phyloP scores from a whole-genome alignment of 1,140 invertebrate genomes.

The Drosophila prosaltans region DNA sequence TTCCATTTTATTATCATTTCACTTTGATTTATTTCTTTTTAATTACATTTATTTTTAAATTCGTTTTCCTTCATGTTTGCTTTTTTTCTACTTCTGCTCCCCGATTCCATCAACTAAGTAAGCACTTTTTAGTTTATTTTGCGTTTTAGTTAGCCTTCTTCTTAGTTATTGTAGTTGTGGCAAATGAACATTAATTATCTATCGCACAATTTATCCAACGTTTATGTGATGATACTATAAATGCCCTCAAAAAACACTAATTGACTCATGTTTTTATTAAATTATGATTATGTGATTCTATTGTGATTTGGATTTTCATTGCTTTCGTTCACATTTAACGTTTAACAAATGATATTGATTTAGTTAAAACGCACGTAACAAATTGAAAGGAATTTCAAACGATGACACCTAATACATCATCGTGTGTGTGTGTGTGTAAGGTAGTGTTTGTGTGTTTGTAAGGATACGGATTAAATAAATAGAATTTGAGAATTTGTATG shows the following conservation, averaged over 20 bases:
- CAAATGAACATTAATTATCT: no score
- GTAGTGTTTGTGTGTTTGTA: not conserved
- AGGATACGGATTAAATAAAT: conserved; percentile 50
- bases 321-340: not conserved
- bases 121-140: no score
- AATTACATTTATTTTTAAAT: no score
- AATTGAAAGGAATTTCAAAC: not conserved
- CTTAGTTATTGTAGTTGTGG: no score
- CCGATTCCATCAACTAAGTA: no score
- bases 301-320: not conserved
- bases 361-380: not conserved
- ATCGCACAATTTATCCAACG: no score
- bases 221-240: no score
- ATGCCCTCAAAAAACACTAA: not conserved
- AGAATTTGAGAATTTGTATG: conserved; percentile 41
- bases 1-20: no score
- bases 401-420: not conserved
- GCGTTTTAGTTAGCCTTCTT: no score
- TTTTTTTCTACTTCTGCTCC: no score
- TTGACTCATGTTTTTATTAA: not conserved
- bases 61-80: no score
- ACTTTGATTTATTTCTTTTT: no score
- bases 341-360: conserved; percentile 50
- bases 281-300: not conserved
- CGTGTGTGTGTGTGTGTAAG: not conserved